Evolutionary conservation across 1,140 invertebrate species (phyloP).

Genomic region (Ooceraea biroi): DNA sequence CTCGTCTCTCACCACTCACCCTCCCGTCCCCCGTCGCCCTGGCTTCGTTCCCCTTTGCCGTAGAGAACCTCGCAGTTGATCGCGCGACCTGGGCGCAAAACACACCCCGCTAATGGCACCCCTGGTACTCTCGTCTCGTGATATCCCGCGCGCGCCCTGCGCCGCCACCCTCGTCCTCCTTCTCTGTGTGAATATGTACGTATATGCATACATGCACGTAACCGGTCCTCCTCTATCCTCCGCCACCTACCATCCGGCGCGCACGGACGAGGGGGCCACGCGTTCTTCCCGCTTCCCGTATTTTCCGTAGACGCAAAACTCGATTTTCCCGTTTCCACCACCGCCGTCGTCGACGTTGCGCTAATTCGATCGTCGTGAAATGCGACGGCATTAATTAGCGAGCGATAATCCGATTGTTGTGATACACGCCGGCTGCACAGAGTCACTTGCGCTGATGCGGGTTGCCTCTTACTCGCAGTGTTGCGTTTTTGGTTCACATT

Average conservation of each 20-base stretch:
- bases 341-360: neutral
- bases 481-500: slow-evolving; percentile 24
- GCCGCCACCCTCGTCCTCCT: neutral
- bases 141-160: slow-evolving; percentile 61
- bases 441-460: slow-evolving; percentile 2
- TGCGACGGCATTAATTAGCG: slow-evolving; percentile 56
- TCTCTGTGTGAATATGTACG: slow-evolving; percentile 8
- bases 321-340: slow-evolving; percentile 33
- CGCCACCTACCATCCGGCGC: neutral
- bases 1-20: slow-evolving; percentile 43
- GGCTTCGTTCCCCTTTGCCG: slow-evolving; percentile 40
- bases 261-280: neutral
- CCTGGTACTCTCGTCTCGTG: slow-evolving; percentile 71
- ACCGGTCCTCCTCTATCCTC: slow-evolving; percentile 1
- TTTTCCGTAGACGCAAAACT: slow-evolving; percentile 47
- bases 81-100: slow-evolving; percentile 79
- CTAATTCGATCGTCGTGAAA: slow-evolving; percentile 50
- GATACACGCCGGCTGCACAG: slow-evolving; percentile 22
- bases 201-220: neutral
- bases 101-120: slow-evolving; percentile 80
- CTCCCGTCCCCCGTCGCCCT: slow-evolving; percentile 37
- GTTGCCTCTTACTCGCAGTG: neutral
- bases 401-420: slow-evolving; percentile 51
- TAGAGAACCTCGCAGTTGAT: slow-evolving; percentile 76
- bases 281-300: slow-evolving; percentile 47